Evolutionary conservation across 1,140 invertebrate genomes (phyloP).

Genomic region (Drosophila aff.): DNA sequence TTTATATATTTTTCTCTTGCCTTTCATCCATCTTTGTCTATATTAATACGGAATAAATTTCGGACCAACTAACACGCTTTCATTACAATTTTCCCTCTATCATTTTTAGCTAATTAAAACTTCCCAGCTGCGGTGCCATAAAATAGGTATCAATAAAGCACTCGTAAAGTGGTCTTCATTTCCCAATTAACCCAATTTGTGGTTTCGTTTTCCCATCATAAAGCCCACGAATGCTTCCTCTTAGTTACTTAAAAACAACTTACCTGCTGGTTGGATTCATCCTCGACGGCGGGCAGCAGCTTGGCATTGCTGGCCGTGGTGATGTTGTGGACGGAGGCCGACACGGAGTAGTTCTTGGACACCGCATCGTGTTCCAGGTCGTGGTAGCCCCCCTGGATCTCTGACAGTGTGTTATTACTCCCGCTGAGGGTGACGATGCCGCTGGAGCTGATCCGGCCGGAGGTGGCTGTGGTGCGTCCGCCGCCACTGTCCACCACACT

Average conservation of each 20-base stretch:
- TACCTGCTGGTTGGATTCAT: slow-evolving; percentile 82
- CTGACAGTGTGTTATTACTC: slow-evolving; percentile 79
- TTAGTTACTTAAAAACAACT: slow-evolving; percentile 23
- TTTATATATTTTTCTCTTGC: not conserved
- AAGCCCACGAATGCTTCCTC: slow-evolving; percentile 8
- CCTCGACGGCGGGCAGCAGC: slow-evolving; percentile 66
- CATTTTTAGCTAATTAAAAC: slow-evolving; percentile 3
- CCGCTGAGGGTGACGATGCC: slow-evolving; percentile 79
- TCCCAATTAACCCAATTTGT: slow-evolving; percentile 7
- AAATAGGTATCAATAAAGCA: slow-evolving; percentile 16
- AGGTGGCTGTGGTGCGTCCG: slow-evolving; percentile 79
- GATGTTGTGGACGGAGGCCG: slow-evolving; percentile 70
- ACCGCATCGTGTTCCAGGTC: slow-evolving; percentile 63
- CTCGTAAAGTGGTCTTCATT: slow-evolving; percentile 5
- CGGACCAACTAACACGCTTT: slow-evolving; percentile 5
- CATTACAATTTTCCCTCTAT: slow-evolving; percentile 1
- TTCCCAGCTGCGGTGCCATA: slow-evolving; percentile 4
- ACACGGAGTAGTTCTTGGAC: slow-evolving; percentile 71
- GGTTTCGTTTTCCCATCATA: slow-evolving; percentile 19
- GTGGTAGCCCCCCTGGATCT: slow-evolving; percentile 73
- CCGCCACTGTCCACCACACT: slow-evolving; percentile 76
- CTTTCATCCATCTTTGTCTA: not conserved
- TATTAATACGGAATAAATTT: slow-evolving; percentile 8
- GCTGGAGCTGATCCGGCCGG: slow-evolving; percentile 79
- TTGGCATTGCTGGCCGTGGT: slow-evolving; percentile 82